Evolutionary conservation across 2,797 vertebrate species (phyloP).

Genomic region (Amniataba percoides): DNA sequence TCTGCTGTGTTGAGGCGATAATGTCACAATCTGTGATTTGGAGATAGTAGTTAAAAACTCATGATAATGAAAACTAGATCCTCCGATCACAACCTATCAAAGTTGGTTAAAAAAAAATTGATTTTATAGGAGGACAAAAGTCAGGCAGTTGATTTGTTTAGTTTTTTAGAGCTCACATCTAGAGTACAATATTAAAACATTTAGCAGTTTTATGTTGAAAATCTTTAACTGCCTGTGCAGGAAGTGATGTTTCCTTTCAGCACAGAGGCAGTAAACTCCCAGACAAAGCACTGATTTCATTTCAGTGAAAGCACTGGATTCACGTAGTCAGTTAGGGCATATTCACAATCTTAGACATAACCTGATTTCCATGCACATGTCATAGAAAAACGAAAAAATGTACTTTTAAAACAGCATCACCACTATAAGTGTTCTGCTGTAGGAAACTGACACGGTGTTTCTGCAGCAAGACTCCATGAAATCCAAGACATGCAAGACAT

Average conservation of each 20-base stretch:
- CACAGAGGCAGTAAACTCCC: too few species aligned
- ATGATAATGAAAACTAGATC: not conserved
- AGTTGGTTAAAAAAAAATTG: not conserved
- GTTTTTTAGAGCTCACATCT: not conserved
- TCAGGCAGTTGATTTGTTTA: not conserved
- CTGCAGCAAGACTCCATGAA: not conserved
- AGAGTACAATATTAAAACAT: not conserved
- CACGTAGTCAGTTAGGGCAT: too few species aligned
- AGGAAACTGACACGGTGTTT: not conserved
- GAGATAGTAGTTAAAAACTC: not conserved
- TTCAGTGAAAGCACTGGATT: too few species aligned
- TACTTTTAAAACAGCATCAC: not conserved
- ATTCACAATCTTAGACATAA: not conserved
- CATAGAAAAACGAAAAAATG: not conserved
- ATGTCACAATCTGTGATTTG: slow-evolving; percentile 9
- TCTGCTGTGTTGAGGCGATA: not conserved
- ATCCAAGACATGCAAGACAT: not conserved
- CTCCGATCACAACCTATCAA: not conserved
- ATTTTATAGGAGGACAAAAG: not conserved
- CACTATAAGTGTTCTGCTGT: not conserved
- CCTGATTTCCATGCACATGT: not conserved
- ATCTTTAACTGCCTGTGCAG: not conserved
- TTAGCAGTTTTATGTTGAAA: not conserved
- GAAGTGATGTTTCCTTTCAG: not conserved
- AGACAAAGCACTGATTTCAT: too few species aligned